Base-by-base conservation (phyloP, 2,888 invertebrate species). In the Drosophila kuntzei region DNA sequence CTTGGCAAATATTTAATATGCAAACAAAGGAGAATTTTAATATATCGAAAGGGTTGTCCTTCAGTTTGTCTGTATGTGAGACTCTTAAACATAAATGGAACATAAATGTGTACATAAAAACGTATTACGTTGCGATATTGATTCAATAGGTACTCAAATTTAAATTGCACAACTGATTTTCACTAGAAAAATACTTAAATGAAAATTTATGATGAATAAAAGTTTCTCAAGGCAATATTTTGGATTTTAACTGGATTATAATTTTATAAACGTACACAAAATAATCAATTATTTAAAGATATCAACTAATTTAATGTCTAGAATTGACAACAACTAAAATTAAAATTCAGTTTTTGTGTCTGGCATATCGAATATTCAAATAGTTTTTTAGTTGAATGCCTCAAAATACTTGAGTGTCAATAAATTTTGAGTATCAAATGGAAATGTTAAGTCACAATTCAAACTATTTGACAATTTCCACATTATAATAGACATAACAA, bases 341-440 rank as follows among this genome's bases (percentile, higher is more conserved):
- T 11, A 43, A 12, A 9, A 43, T 7, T 11, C 25, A 27, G 36
- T 11, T 5, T 11, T 8, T 11, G n/a, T 34, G 18, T 11, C 16
- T 16, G 14, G 25, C 29, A 36, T 59, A 66, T 78, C 63, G 71
- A 14, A 32, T 49, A 79, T 66, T 76, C 66, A 43, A 55, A 61
- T 39, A 47, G 44, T 63, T 58, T 36, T 62, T 74, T 62, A 74
- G 74, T 71, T 71, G 55, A 76, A 71, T 59, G 41, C 58, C 64
- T 55, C 37, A 59, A 66, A 58, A 58, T 68, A 50, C 34, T 22
- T 11, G 32, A 49, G 47, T 61, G 37, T 32, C 55, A 70, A 61
- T 57, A 57, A 29, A 57, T 53, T 53, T 29, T 44, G 49, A n/a
- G 50, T 25, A 41, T 3, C 22, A 12, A 58, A 41, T 49, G 22